phyloP scores from a whole-genome alignment of 2,888 invertebrate species.

The Eulithis testata region DNA sequence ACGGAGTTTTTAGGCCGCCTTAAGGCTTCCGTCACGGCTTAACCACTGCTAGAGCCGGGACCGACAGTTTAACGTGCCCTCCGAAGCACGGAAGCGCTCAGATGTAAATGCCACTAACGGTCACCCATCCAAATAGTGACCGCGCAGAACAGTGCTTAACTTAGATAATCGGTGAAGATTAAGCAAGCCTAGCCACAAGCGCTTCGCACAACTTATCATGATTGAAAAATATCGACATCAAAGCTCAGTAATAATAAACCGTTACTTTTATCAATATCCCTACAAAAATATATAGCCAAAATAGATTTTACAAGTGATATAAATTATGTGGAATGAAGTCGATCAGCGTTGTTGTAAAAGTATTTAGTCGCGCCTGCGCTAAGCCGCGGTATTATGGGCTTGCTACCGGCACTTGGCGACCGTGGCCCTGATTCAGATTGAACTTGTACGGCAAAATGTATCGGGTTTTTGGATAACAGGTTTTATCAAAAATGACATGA shows the following conservation, averaged over 20 bases:
- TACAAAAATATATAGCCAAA: conserved; percentile 41
- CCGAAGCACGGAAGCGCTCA: too few species aligned
- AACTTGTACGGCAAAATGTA: conserved; percentile 16
- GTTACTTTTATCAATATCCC: conserved; percentile 11
- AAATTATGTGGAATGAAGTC: conserved; percentile 62
- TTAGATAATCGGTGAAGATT: too few species aligned
- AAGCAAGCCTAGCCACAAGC: too few species aligned
- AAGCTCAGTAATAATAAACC: conserved; percentile 7
- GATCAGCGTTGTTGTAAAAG: conserved; percentile 73
- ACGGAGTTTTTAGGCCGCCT: too few species aligned
- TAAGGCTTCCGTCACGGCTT: too few species aligned
- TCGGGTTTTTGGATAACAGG: not conserved
- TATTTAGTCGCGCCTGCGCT: conserved; percentile 70
- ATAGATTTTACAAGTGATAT: conserved; percentile 67
- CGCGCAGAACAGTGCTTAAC: too few species aligned
- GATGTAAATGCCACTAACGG: too few species aligned
- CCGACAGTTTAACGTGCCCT: too few species aligned
- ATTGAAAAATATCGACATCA: not conserved
- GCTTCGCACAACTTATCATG: too few species aligned
- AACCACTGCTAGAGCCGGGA: too few species aligned
- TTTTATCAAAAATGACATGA: not conserved
- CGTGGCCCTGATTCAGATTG: conserved; percentile 64
- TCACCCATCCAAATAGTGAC: too few species aligned
- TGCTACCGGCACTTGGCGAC: conserved; percentile 60
- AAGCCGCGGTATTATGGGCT: conserved; percentile 67